Conservation (phyloP, 2,797 vertebrate species). For the Phalloptychus januarius region DNA sequence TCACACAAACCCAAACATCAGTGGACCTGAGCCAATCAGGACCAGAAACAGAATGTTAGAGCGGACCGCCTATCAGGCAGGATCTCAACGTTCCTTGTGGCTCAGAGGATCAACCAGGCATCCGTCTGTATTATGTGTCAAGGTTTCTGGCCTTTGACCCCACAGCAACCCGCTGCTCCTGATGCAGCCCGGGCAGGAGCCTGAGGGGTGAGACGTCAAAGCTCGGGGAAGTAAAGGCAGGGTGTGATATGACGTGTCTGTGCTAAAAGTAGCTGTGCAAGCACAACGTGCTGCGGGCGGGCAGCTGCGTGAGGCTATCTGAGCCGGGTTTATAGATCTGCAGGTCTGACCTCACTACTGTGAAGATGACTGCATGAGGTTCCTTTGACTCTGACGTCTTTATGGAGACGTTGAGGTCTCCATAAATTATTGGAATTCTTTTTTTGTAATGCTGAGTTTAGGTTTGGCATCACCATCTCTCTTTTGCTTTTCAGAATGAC, state of each 20-base stretch:
- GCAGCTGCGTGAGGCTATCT: slow-evolving; percentile 48
- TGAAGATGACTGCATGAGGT: not conserved
- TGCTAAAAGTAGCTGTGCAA: slow-evolving; percentile 77
- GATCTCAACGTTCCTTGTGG: not conserved
- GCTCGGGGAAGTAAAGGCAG: slow-evolving; percentile 63
- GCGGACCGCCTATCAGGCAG: slow-evolving; percentile 13
- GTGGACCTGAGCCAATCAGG: not conserved
- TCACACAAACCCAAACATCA: slow-evolving; percentile 40
- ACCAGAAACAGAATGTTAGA: not conserved
- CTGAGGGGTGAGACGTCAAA: slow-evolving; percentile 33
- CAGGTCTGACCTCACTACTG: not conserved
- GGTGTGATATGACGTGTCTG: slow-evolving; percentile 67
- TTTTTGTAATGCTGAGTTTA: not conserved
- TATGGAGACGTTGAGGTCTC: not conserved
- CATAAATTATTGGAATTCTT: not conserved
- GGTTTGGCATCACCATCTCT: not conserved
- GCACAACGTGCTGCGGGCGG: slow-evolving; percentile 47
- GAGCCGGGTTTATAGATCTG: not conserved
- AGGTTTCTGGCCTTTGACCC: slow-evolving; percentile 52
- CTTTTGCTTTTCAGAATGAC: not conserved
- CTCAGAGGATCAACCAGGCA: not conserved
- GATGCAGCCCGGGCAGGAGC: slow-evolving; percentile 14
- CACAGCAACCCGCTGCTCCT: slow-evolving; percentile 22
- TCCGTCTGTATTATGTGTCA: slow-evolving; percentile 16
- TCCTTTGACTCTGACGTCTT: not conserved